Conservation (phyloP, 2,797 vertebrate genomes). For the Kryptolebias ocellatus region DNA sequence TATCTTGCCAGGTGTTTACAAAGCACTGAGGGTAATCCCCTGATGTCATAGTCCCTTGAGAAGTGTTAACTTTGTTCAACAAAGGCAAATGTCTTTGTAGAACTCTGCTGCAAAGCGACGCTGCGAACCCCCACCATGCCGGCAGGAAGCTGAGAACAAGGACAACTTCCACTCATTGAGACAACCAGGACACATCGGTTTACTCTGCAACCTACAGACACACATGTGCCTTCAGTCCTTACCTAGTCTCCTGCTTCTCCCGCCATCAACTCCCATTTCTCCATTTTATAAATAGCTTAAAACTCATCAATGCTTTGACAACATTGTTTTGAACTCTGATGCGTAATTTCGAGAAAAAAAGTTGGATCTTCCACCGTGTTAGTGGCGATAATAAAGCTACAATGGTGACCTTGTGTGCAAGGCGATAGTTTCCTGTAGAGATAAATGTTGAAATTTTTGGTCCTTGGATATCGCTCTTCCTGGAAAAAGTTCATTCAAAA, state of each 20-base stretch:
- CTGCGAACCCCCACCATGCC: constrained; percentile 46
- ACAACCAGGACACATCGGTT: constrained; percentile 77
- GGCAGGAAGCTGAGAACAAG: constrained; percentile 74
- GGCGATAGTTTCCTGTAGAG: constrained; percentile 3
- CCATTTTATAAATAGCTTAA: not conserved
- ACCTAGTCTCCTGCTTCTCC: constrained; percentile 7
- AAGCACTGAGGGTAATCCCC: constrained; percentile 56
- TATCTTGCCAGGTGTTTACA: constrained; percentile 66
- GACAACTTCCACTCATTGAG: constrained; percentile 68
- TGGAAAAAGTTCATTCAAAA: constrained; percentile 20
- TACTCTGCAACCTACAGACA: constrained; percentile 35
- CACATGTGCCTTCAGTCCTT: constrained; percentile 48
- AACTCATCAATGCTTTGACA: not conserved
- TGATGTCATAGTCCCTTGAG: constrained; percentile 50
- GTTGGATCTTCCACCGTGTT: not conserved
- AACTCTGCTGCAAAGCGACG: constrained; percentile 26
- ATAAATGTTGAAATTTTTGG: constrained; percentile 25
- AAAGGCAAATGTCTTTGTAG: constrained; percentile 70
- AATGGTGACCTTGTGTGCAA: constrained; percentile 7
- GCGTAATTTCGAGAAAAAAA: constrained; percentile 2
- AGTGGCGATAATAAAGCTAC: not conserved
- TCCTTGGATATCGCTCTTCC: constrained; percentile 19
- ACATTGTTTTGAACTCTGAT: not conserved
- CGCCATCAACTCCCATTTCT: constrained; percentile 4
- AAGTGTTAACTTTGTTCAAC: constrained; percentile 60